Base-by-base conservation (phyloP, 2,797 vertebrate genomes). In the Cacajao melanocephalus region DNA sequence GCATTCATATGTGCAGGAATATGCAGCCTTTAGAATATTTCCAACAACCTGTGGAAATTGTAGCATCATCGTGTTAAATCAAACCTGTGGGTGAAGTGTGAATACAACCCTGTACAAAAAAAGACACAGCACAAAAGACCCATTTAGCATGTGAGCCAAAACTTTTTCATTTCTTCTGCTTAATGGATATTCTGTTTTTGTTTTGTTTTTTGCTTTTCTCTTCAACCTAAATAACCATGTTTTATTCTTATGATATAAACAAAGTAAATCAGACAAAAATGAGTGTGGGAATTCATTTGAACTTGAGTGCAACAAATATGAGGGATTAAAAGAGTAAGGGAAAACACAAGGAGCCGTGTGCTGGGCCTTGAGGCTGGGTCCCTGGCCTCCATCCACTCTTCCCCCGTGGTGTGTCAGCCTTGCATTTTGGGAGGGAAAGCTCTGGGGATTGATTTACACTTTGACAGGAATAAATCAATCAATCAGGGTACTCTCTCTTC, bases 231-330 rank as follows among this genome's bases (percentile, higher is more conserved):
- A 87, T 86, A 57, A 73, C 24, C 22, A 13, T 50, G 13, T 55
- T 64, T 83, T 67, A 81, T 92, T 93, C 82, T 90, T 93, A 67
- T 36, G 87, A 83, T 50, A 22, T n/a, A 90, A 90, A 80, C 24
- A 85, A 96, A 96, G 88, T 30, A 83, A 52, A 92, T 50, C 75
- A 87, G 80, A 83, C 52, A 89, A 92, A 52, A 87, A 9, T 28
- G 46, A 79, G 1, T 57, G 6, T 75, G 22, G 28, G 10, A 67
- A 61, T 96, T 90, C 44, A 50, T 86, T 44, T 97, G n/a, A 75
- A 95, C 24, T 82, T 50, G 73, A 94, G 22, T 11, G 3, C 20
- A 84, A 14, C 39, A 24, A 80, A 75, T 78, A 30, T 76, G 88
- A 52, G 46, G 17, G 30, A 70, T n/a, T 30, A 50, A 96, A 73